A percentile compares a stretch with the other conserved stretches of the same genome.
These are phyloP conservation scores for Lingula anatina DNA, from an alignment of 2,888 invertebrate species.

Conservation along the genomic window DNA sequence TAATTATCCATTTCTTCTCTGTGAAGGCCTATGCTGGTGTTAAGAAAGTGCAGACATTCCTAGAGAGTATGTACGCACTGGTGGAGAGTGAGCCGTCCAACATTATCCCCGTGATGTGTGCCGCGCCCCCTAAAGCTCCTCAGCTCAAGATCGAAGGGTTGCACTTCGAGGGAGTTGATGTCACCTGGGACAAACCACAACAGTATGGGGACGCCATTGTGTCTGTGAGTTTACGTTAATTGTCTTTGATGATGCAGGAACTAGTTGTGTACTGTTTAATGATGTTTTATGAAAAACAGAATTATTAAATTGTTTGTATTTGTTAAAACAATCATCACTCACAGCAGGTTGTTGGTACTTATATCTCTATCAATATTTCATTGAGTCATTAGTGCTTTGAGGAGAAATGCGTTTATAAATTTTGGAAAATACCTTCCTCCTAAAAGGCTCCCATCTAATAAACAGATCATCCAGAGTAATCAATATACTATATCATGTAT, in stretches of 20 bases:
- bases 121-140: slow-evolving; percentile 49
- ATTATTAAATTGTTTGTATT: neutral
- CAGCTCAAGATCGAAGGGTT: slow-evolving; percentile 46
- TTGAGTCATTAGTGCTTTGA: neutral
- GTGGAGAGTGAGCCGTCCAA: slow-evolving; percentile 46
- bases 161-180: slow-evolving; percentile 46
- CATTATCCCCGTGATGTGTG: slow-evolving; percentile 42
- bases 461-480: no score
- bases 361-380: neutral
- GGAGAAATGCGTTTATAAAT: neutral
- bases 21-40: slow-evolving; percentile 39
- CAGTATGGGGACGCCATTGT: slow-evolving; percentile 49
- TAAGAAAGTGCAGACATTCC: slow-evolving; percentile 27
- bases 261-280: neutral
- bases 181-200: slow-evolving; percentile 49
- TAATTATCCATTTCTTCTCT: slow-evolving; percentile 1
- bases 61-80: slow-evolving; percentile 41
- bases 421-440: no score
- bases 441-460: no score
- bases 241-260: neutral
- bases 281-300: neutral
- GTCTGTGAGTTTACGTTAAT: slow-evolving; percentile 32
- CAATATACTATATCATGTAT: no score
- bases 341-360: neutral
- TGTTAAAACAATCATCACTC: no score